Base-by-base conservation (phyloP, 2,113 vertebrate species). In the Aspiorhynchus laticeps region DNA sequence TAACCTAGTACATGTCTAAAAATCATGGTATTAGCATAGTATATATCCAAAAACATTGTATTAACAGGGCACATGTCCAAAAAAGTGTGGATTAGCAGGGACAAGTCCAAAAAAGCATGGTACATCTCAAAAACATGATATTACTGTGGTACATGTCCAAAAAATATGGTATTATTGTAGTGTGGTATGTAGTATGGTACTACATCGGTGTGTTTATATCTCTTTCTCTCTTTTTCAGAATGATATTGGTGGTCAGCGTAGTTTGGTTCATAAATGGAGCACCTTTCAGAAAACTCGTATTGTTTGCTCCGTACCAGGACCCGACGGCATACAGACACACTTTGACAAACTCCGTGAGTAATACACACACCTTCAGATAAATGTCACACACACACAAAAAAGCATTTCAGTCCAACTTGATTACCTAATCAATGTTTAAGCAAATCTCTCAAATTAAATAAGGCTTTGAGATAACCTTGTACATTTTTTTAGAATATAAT, bases 321-420 rank as follows among this genome's bases (percentile, higher is more conserved):
- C 93, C 26, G 95, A 96, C 11, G 95, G 95, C 84, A 91, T 96
- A 43, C 94, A 95, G 89, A 96, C 95, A 65, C 94, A 96, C 91
- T 96, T 96, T 8, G 94, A 96, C 91, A 95, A 95, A 86, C 94
- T 96, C 85, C 95, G 95, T 96, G 90, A 96, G 95, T 95, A 86
- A 89, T 26, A 46, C 11, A 38, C 15, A 63, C 73, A 36, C 59
- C 75, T 28, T 48, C 53, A 56, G 7, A 56, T 56, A 67, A 59
- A 86, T 82, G 43, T 38, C 78, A 46, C 78, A 67, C 51, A 73
- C 2, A n/a, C n/a, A n/a, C n/a, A n/a, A 67, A 51, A 14, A 51
- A 14, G 15, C 48, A 51, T 17, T 15, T 36, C 33, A 46, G 41
- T 83, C 56, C 24, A 6, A 51, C 65, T 2, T 26, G 36, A 59